Evolutionary conservation across 2,113 vertebrate genomes (phyloP), one percentile per base, ranked within the genome.

Genomic region (Zeus faber): DNA sequence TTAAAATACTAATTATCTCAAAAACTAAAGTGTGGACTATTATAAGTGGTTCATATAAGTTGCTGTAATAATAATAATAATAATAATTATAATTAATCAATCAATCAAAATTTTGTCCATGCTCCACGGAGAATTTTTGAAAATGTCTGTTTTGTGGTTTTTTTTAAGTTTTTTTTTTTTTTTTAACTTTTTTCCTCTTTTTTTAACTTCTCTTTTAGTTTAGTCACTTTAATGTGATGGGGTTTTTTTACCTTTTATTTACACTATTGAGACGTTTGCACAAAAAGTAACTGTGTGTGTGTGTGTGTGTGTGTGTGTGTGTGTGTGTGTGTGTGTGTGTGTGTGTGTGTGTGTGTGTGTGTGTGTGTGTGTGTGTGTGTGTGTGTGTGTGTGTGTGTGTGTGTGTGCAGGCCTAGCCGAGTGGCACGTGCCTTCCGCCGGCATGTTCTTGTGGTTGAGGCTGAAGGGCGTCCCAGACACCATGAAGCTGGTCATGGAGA

Each of bases 391-490:
- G 13, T 63, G 23, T 61, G 7, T 57, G 16, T 65, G 5, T 74
- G 24, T 41, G 9, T 62, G 18, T 58, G 6, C 41, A 98, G 96
- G 73, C 65, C 59, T 95, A 49, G 95, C 94, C 52, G 94, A 99
- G 61, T 98, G 96, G 97, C 82, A 96, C 57, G 13, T 66, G 56
- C 96, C 97, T 2, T 70, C 85, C 17, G 95, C 93, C 7, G 95
- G 96, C 54, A 94, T 99, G 95, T 99, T 99, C 82, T 75, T 98
- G 18, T 99, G 96, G 97, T 82, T 99, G 74, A 95, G 92, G 82
- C 81, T 99, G 17, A 97, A 92, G 65, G 92, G 88, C 53, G 56
- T 98, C 70, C 27, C 85, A 22, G 93, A 99, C 51, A 92, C 89
- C 23, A 87, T 91, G 31, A 75, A 89, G 62, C 80, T 97, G 67